These are phyloP conservation scores for Anarrhichthys ocellatus DNA, from an alignment of 2,113 vertebrate genomes.

Conservation along the genomic window DNA sequence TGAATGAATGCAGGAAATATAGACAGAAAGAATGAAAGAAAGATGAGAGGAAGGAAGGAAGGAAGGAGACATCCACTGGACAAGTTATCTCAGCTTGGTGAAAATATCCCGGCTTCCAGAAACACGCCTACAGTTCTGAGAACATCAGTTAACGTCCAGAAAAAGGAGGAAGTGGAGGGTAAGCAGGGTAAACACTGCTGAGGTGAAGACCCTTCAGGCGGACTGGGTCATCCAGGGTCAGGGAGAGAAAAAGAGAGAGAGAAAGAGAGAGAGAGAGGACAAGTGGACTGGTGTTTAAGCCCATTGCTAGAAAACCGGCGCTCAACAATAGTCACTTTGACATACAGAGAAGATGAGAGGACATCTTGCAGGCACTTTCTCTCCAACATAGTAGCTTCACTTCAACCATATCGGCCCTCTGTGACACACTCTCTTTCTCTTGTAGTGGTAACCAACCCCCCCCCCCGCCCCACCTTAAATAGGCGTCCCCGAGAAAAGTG, in stretches of 20 bases:
- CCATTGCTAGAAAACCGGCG: conserved; percentile 54
- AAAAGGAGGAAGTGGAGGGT: conserved; percentile 35
- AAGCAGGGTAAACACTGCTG: conserved; percentile 41
- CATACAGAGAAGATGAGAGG: conserved; percentile 19
- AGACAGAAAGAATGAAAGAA: neutral
- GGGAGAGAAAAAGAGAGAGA: conserved; percentile 8
- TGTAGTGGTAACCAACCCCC: neutral
- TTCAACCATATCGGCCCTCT: conserved; percentile 4
- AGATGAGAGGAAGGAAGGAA: neutral
- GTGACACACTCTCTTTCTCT: conserved; percentile 6
- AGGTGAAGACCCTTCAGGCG: conserved; percentile 40
- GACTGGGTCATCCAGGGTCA: conserved; percentile 25
- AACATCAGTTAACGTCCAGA: conserved; percentile 14
- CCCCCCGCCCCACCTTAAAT: conserved; percentile 21
- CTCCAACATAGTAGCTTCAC: neutral
- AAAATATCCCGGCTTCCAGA: conserved; percentile 29
- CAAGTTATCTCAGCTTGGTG: neutral
- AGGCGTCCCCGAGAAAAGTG: conserved; percentile 51
- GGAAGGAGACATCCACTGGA: neutral
- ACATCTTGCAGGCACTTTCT: conserved; percentile 31
- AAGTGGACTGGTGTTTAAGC: conserved; percentile 61
- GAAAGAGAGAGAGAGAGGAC: conserved; percentile 22
- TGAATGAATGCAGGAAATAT: neutral
- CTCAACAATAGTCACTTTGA: conserved; percentile 65
- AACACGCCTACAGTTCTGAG: conserved; percentile 6